Percentiles rank a stretch among this genome's conserved stretches.
Conservation (phyloP, 1,140 invertebrate species). For the Nilaparvata lugens region DNA sequence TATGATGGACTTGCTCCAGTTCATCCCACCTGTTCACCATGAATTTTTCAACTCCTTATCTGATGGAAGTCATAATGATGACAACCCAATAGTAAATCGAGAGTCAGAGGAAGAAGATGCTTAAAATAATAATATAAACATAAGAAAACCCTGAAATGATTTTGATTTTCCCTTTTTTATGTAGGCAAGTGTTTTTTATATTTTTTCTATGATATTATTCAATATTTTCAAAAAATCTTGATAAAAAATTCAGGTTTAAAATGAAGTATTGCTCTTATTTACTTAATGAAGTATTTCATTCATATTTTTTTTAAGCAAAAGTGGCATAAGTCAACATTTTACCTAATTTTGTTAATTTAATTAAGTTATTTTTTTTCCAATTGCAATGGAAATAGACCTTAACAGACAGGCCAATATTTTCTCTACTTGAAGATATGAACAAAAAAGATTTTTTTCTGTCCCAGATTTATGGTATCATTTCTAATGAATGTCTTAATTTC, state of each 20-base stretch:
- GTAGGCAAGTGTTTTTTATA: too few species aligned
- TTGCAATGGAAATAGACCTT: too few species aligned
- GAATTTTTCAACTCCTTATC: slow-evolving; percentile 20
- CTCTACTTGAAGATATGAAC: too few species aligned
- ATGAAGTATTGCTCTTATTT: slow-evolving; percentile 3
- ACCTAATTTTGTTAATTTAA: too few species aligned
- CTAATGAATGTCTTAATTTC: too few species aligned
- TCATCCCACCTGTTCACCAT: slow-evolving; percentile 19
- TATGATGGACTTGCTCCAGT: slow-evolving; percentile 18
- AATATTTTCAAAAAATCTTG: not conserved
- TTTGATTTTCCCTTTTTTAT: slow-evolving; percentile 1
- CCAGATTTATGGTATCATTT: too few species aligned
- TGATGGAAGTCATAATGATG: slow-evolving; percentile 16
- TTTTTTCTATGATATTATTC: not conserved
- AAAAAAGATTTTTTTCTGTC: too few species aligned
- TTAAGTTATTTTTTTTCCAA: too few species aligned
- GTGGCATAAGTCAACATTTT: slow-evolving; percentile 2
- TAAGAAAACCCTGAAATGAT: not conserved
- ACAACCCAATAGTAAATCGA: slow-evolving; percentile 3
- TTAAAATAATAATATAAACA: not conserved
- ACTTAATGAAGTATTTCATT: not conserved
- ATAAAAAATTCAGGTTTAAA: not conserved
- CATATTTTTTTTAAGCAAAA: slow-evolving; percentile 4
- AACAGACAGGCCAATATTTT: too few species aligned
- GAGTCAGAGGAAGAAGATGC: slow-evolving; percentile 1